phyloP scores from a whole-genome alignment of 2,113 vertebrate species.

The Procavia capensis region DNA sequence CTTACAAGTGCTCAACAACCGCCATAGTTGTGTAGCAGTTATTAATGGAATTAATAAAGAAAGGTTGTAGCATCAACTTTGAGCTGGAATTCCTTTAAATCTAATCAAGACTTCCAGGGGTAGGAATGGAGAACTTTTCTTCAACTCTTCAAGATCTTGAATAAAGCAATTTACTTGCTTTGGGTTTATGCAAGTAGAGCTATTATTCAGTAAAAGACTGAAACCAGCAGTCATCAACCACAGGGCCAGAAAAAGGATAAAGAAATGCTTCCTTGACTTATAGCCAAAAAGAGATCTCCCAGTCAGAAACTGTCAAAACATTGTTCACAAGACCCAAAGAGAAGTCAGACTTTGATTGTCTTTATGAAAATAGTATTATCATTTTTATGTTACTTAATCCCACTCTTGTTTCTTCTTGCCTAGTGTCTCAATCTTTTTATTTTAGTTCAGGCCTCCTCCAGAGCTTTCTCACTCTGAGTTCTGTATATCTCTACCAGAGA shows the following conservation, averaged over 20 bases:
- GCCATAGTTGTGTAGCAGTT: background rate
- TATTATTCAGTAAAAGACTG: background rate
- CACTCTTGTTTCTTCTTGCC: background rate
- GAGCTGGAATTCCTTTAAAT: slow-evolving; percentile 78
- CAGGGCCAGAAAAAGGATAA: background rate
- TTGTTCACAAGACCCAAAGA: background rate
- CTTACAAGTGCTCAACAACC: slow-evolving; percentile 45
- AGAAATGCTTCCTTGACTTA: background rate
- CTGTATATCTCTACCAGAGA: background rate
- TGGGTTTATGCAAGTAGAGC: background rate
- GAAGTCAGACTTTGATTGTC: background rate
- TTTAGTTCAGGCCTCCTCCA: background rate
- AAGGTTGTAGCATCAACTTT: slow-evolving; percentile 73
- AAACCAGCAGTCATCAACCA: background rate
- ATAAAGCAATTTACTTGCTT: slow-evolving; percentile 55
- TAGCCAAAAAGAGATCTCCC: background rate
- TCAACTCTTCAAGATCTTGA: slow-evolving; percentile 76
- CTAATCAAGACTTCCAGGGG: slow-evolving; percentile 43
- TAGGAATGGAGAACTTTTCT: slow-evolving; percentile 60
- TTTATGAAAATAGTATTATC: background rate
- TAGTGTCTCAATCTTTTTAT: background rate
- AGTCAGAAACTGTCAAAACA: background rate
- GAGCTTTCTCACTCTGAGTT: background rate
- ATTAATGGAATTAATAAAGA: slow-evolving; percentile 67
- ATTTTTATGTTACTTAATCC: background rate